Evolutionary conservation across 2,888 invertebrate species (phyloP).

Genomic region (Ornithoptera priamus): DNA sequence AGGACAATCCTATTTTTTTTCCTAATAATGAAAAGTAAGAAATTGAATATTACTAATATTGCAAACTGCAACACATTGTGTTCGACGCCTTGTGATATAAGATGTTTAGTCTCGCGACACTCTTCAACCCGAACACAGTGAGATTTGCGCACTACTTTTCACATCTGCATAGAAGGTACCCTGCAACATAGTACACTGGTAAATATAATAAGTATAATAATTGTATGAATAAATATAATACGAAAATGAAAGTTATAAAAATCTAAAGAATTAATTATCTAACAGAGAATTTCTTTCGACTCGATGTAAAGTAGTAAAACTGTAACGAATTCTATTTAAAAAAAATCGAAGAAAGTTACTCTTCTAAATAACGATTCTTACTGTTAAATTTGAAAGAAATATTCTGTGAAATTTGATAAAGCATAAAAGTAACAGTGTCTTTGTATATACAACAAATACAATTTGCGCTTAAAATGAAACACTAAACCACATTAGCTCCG

Average conservation of each 20-base stretch:
- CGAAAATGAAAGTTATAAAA: too few relatives aligned
- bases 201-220: background rate
- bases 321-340: background rate
- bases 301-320: too few relatives aligned
- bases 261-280: too few relatives aligned
- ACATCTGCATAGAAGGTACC: too few relatives aligned
- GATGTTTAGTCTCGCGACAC: too few relatives aligned
- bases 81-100: too few relatives aligned
- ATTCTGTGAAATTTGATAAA: conserved; percentile 49
- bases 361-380: background rate
- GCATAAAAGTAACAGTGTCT: conserved; percentile 60
- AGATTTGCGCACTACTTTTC: too few relatives aligned
- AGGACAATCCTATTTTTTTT: background rate
- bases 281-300: too few relatives aligned
- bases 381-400: conserved; percentile 6
- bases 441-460: conserved; percentile 68
- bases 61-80: too few relatives aligned
- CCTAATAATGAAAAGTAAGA: background rate
- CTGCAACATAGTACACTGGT: background rate
- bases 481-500: conserved; percentile 76
- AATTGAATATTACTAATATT: background rate
- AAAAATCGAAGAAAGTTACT: background rate
- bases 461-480: conserved; percentile 73
- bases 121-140: too few relatives aligned
- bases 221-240: too few relatives aligned